Evolutionary conservation across 2,888 invertebrate genomes (phyloP), one percentile per base, ranked within the genome.

Genomic region (Synergus itoensis): DNA sequence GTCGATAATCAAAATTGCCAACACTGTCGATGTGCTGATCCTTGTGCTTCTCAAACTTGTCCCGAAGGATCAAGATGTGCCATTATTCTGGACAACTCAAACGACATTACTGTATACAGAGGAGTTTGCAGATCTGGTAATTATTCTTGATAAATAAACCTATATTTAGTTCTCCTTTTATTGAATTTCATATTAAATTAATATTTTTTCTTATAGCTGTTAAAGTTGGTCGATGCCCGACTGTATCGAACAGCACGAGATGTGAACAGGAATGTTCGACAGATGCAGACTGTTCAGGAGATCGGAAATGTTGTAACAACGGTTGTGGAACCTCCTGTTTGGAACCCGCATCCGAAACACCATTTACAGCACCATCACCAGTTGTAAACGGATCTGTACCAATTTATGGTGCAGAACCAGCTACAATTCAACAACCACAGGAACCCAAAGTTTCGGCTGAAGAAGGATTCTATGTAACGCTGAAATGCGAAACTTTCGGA

Each of bases 261-360:
- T 98, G 98, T 90, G 94, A 94, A 11, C 93, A 93, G 48, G 96
- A 96, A 90, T 98, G 98, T 88, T 92, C 93, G 81, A 95, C 95
- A 77, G 98, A 98, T 91, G 96, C 96, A 0, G 97, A 97, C 89
- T 98, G 98, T 90, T 92, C 94, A 16, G 95, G 95, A 48, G 94
- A 95, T 40, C 94, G 95, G 90, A 98, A 98, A 92, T 98, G 98
- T 91, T 98, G 98, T 91, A 92, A 92, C 82, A 95, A 95, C 87
- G 97, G 96, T 76, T 98, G 98, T 91, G 96, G 96, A 63, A 93
- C 94, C 41, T 93, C 95, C 41, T 98, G 98, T 89, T 92, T 95
- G 3, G 93, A 93, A 80, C 95, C 96, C 8, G 90, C 91, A 8
- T 91, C 93, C 0, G 87, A 89, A 57, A 92, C 92, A 45, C 93